Evolutionary conservation across 2,888 invertebrate genomes (phyloP).

Genomic region (Pycnomerus fuliginosus): DNA sequence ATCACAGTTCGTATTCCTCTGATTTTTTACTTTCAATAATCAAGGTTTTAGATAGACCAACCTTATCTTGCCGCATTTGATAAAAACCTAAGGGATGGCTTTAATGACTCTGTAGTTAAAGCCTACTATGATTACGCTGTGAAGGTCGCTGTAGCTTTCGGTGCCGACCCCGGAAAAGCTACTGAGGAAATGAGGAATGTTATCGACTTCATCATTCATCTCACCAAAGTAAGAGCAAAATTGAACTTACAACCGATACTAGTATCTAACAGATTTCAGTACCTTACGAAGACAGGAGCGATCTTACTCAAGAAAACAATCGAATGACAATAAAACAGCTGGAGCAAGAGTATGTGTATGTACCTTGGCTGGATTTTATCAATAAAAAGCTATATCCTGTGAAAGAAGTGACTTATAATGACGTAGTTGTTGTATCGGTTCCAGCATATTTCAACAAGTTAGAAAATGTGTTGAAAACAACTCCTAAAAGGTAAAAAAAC

Average conservation of each 20-base stretch:
- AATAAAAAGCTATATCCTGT: neutral
- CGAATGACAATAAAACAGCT: neutral
- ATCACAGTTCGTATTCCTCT: no score
- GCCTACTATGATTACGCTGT: neutral
- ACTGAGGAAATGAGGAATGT: neutral
- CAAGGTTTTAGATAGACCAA: neutral
- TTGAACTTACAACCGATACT: no score
- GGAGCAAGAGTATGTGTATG: neutral
- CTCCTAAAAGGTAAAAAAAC: neutral
- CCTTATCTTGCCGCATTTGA: neutral
- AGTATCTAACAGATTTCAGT: no score
- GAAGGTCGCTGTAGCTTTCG: constrained; percentile 1
- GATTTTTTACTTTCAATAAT: no score
- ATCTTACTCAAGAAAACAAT: no score
- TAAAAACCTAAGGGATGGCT: neutral
- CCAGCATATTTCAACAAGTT: neutral
- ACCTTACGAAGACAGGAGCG: no score
- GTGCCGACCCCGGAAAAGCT: neutral
- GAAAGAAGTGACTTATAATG: neutral
- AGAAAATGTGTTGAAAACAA: neutral
- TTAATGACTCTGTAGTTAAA: neutral
- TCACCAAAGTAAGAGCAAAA: neutral
- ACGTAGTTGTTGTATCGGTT: neutral
- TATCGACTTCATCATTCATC: neutral
- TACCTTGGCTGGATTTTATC: neutral